phyloP scores from a whole-genome alignment of 1,140 invertebrate genomes.

The Bombus soroeensis region DNA sequence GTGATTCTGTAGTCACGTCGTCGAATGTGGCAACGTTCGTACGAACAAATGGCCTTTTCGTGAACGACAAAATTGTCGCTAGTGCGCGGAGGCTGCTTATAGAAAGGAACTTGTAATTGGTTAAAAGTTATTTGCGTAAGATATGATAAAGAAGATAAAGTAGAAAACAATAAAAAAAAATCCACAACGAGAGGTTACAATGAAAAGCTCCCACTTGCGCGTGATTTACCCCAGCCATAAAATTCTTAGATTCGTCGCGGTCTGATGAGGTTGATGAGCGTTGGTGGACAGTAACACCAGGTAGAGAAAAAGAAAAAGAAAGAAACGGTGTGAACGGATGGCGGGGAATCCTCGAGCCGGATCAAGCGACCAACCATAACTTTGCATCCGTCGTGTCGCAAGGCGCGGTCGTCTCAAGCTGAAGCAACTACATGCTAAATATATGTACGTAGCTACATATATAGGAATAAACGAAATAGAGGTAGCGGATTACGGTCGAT shows the following conservation, averaged over 20 bases:
- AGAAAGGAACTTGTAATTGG: no score
- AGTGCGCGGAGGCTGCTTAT: no score
- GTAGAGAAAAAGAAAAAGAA: not conserved
- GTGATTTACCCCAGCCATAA: not conserved
- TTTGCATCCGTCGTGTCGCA: not conserved
- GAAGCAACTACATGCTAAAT: no score
- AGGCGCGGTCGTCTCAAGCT: conserved; percentile 14
- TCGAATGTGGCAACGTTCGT: no score
- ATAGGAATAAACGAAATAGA: conserved; percentile 5
- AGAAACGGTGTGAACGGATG: conserved; percentile 5
- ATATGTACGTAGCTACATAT: no score
- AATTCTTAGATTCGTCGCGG: conserved; percentile 8
- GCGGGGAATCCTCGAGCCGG: conserved; percentile 16
- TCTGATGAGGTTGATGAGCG: conserved; percentile 58
- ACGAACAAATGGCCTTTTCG: no score
- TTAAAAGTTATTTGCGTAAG: no score
- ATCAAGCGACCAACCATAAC: not conserved
- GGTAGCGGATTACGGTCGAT: conserved; percentile 32
- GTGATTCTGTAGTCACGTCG: no score
- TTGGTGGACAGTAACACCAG: conserved; percentile 48
- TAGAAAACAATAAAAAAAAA: no score
- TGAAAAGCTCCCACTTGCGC: not conserved
- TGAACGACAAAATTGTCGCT: no score
- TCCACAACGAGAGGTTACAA: not conserved
- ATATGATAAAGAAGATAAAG: not conserved